Base-by-base conservation (phyloP, 2,113 vertebrate species). In the Syrrhaptes paradoxus region DNA sequence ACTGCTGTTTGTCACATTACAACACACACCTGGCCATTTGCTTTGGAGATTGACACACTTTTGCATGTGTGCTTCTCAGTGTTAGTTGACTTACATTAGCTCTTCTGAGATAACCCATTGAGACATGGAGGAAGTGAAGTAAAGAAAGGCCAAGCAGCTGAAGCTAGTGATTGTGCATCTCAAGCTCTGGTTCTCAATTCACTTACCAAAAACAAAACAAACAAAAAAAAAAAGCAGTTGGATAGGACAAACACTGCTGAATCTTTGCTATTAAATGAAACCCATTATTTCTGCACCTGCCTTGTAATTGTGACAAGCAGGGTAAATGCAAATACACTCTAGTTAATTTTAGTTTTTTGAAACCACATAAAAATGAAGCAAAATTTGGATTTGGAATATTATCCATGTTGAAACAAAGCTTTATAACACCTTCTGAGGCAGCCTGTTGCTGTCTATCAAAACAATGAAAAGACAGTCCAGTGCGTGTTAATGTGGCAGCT, bases 291-390 rank as follows among this genome's bases (percentile, higher is more conserved):
- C 76, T 90, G 68, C 63, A 87, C 83, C 61, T 94, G 68, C 68
- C 36, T 93, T 92, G 70, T 81, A 93, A 96, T 85, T 94, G 88
- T 75, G 88, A 96, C 76, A 96, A 86, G 48, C 52, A 92, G 57
- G 11, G 68, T 81, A 94, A 81, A 93, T 84, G 52, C 57, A 95
- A 93, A 93, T 95, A 28, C 28, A 75, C 16, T 61, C 15, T 29
- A 80, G 48, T 54, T 94, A 94, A 92, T 87, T 93, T 92, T 68
- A 87, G 61, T 89, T 96, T 94, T 87, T 80, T 93, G 65, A 93
- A 94, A 84, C 79, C 95, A 96, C 68, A 92, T 85, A 75, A 95
- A 97, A 96, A 93, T 78, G 32, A 95, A 85, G 49, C 21, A 89
- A 92, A 96, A 90, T 72, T 84, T 90, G 76, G 57, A 87, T 92